A percentile compares a stretch with the other conserved stretches of the same genome.
phyloP scores from a whole-genome alignment of 1,140 invertebrate genomes.

The Meloidogyne chitwoodi region DNA sequence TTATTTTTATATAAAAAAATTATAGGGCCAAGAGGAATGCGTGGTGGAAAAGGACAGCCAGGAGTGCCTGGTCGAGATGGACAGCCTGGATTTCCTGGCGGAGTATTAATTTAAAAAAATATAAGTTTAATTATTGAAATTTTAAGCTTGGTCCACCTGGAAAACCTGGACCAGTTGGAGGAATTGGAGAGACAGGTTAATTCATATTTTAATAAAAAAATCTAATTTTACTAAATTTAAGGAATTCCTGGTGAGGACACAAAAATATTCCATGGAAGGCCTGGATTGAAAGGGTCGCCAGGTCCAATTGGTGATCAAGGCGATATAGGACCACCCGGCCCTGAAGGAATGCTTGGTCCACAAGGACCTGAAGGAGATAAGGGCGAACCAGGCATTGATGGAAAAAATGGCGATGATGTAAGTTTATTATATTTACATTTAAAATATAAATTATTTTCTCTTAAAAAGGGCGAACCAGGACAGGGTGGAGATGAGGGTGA shows the following conservation, averaged over 20 bases:
- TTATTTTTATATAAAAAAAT: neutral
- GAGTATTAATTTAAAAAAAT: neutral
- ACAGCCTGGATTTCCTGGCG: slow-evolving; percentile 32
- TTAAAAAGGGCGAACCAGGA: slow-evolving; percentile 18
- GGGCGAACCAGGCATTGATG: slow-evolving; percentile 20
- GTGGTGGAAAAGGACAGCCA: slow-evolving; percentile 36
- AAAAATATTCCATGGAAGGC: slow-evolving; percentile 40
- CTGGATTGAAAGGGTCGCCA: slow-evolving; percentile 39
- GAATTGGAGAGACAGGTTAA: slow-evolving; percentile 23
- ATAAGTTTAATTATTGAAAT: slow-evolving; percentile 14
- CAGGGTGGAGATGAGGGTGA: slow-evolving; percentile 31
- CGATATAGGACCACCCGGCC: slow-evolving; percentile 21
- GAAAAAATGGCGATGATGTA: slow-evolving; percentile 26
- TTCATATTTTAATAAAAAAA: neutral
- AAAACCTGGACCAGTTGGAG: slow-evolving; percentile 36
- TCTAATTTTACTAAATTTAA: neutral
- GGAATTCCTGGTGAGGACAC: slow-evolving; percentile 38
- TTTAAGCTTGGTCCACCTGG: slow-evolving; percentile 42
- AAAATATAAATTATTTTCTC: neutral
- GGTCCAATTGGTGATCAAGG: slow-evolving; percentile 32
- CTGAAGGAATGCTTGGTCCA: slow-evolving; percentile 18
- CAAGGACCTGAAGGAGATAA: slow-evolving; percentile 32
- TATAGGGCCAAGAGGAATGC: slow-evolving; percentile 46
- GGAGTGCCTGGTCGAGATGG: slow-evolving; percentile 45
- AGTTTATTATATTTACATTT: neutral